Evolutionary conservation across 1,140 invertebrate genomes (phyloP).

Genomic region (Teleogryllus occipitalis): DNA sequence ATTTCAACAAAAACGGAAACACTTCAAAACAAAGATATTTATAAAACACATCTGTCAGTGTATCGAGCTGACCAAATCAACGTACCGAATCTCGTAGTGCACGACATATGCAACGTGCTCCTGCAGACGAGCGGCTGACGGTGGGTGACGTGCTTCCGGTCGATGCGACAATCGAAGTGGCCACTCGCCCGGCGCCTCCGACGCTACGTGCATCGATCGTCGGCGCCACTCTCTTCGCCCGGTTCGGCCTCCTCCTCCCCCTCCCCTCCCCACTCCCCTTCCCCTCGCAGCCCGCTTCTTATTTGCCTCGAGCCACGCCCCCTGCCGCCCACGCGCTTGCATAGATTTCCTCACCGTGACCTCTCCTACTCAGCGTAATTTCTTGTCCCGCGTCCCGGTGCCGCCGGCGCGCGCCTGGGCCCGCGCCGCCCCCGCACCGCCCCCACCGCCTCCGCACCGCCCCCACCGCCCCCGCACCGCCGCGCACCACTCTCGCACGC

Average conservation of each 20-base stretch:
- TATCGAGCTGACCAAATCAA: too few species aligned
- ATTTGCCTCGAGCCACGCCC: background rate
- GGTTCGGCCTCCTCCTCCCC: background rate
- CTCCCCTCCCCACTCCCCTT: background rate
- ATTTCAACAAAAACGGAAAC: too few species aligned
- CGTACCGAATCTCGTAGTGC: too few species aligned
- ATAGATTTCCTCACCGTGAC: background rate
- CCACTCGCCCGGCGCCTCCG: background rate
- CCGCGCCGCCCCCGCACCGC: background rate
- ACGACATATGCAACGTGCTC: too few species aligned
- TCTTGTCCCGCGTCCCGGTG: background rate
- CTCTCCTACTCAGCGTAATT: background rate
- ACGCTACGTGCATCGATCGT: background rate
- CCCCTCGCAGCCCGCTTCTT: background rate
- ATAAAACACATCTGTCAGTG: too few species aligned
- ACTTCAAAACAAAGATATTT: too few species aligned
- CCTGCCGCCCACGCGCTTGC: background rate
- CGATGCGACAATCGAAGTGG: background rate
- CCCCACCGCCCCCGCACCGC: background rate
- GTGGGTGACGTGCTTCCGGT: background rate
- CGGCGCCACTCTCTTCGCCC: too few species aligned
- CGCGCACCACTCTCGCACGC: background rate
- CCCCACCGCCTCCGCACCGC: too few species aligned
- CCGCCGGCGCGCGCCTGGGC: too few species aligned
- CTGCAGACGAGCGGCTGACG: too few species aligned